Conservation (phyloP, 2,113 vertebrate species). For the Brachionichthys hirsutus region DNA sequence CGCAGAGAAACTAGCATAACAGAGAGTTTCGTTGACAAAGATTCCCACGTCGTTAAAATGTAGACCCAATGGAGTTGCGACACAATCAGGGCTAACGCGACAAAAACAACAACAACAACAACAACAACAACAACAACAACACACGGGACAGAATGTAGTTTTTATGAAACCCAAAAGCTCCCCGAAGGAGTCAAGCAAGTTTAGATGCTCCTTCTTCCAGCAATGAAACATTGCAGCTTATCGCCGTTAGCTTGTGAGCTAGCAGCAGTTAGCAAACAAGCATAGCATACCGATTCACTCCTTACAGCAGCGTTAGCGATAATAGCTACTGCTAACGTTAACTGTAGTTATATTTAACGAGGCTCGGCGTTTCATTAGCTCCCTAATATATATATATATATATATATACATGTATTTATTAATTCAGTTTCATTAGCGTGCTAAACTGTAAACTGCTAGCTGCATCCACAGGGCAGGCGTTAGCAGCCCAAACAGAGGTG, state of each 20-base stretch:
- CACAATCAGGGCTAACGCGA: too few relatives aligned
- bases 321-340: background rate
- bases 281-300: conserved; percentile 14
- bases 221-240: conserved; percentile 43
- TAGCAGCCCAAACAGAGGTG: conserved; percentile 27
- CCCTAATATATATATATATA: background rate
- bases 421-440: conserved; percentile 14
- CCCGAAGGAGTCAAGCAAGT: background rate
- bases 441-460: conserved; percentile 7
- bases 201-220: conserved; percentile 27
- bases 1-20: background rate
- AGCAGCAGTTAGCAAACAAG: conserved; percentile 55
- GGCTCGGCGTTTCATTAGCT: too few relatives aligned
- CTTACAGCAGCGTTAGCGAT: background rate
- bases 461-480: conserved; percentile 2
- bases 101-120: too few relatives aligned
- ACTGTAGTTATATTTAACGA: too few relatives aligned
- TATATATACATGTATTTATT: too few relatives aligned
- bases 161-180: too few relatives aligned
- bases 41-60: background rate
- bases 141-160: background rate
- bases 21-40: background rate
- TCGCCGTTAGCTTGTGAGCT: conserved; percentile 50
- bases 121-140: background rate
- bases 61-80: background rate